Conservation (phyloP, 1,140 invertebrate genomes). For the Copidosoma floridanum region DNA sequence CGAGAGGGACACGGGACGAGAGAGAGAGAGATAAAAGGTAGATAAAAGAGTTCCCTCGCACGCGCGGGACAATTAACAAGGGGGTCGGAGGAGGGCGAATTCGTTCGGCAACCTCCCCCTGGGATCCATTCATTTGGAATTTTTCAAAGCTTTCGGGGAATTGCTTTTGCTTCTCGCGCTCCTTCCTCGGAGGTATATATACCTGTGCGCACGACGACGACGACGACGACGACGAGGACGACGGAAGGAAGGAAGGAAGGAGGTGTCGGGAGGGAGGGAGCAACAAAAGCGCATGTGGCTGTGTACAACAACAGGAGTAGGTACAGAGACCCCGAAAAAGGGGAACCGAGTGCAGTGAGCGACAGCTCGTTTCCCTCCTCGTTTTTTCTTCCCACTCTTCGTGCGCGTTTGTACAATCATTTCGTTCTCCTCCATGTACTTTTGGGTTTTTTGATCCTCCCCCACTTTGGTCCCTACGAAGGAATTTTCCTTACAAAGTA, state of each 20-base stretch:
- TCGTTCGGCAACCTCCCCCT: not conserved
- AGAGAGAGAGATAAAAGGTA: constrained; percentile 2
- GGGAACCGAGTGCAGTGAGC: too few relatives aligned
- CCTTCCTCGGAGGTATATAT: constrained; percentile 5
- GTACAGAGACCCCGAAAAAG: constrained; percentile 3
- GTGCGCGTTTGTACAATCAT: too few relatives aligned
- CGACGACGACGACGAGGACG: too few relatives aligned
- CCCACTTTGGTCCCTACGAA: too few relatives aligned
- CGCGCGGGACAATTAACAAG: constrained; percentile 20
- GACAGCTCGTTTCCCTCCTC: constrained; percentile 12
- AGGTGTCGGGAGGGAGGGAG: constrained; percentile 22
- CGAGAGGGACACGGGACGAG: constrained; percentile 1
- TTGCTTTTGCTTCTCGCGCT: constrained; percentile 18
- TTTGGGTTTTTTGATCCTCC: too few relatives aligned
- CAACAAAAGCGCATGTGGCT: constrained; percentile 1
- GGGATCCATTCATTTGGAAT: constrained; percentile 16
- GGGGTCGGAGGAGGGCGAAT: not conserved
- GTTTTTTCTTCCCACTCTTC: constrained; percentile 16
- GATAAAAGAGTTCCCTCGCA: not conserved
- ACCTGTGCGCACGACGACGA: too few relatives aligned
- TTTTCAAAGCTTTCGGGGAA: constrained; percentile 29
- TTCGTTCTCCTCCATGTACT: too few relatives aligned
- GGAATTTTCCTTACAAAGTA: too few relatives aligned
- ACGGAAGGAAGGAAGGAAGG: constrained; percentile 25
- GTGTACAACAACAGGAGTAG: constrained; percentile 3